Evolutionary conservation across 37 sponge, comb jelly and placozoan species (phyloP).

Genomic region (Tethya wilhelma): DNA sequence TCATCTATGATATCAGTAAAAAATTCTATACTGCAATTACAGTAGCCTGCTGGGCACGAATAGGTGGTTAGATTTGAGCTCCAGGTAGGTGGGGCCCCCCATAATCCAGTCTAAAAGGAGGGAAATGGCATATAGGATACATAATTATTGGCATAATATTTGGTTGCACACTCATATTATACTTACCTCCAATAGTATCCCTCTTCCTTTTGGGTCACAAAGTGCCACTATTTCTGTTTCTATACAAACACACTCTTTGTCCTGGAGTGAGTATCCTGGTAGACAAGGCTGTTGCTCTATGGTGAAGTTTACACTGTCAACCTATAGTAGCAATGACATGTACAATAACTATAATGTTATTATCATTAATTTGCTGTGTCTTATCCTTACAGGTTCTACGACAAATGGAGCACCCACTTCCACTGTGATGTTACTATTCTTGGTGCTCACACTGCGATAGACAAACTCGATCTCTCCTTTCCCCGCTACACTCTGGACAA

Average conservation of each 20-base stretch:
- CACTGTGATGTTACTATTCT: background rate
- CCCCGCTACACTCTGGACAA: background rate
- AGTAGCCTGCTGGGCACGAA: conserved; percentile 24
- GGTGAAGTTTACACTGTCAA: background rate
- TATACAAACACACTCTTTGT: background rate
- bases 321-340: background rate
- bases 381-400: background rate
- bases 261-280: conserved; percentile 1
- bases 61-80: conserved; percentile 6
- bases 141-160: background rate
- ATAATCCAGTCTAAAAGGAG: conserved; percentile 23
- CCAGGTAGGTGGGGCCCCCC: conserved; percentile 34
- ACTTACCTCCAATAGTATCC: conserved; percentile 13
- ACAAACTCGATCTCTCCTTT: background rate
- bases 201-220: background rate
- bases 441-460: background rate
- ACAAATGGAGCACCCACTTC: background rate
- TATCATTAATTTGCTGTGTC: no score
- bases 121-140: no score
- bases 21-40: conserved; percentile 22
- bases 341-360: background rate
- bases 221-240: background rate
- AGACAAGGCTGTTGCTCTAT: background rate
- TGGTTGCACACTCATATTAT: background rate
- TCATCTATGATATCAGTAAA: no score